Conservation (phyloP, 2,113 vertebrate genomes). For the Falcunculus frontatus region DNA sequence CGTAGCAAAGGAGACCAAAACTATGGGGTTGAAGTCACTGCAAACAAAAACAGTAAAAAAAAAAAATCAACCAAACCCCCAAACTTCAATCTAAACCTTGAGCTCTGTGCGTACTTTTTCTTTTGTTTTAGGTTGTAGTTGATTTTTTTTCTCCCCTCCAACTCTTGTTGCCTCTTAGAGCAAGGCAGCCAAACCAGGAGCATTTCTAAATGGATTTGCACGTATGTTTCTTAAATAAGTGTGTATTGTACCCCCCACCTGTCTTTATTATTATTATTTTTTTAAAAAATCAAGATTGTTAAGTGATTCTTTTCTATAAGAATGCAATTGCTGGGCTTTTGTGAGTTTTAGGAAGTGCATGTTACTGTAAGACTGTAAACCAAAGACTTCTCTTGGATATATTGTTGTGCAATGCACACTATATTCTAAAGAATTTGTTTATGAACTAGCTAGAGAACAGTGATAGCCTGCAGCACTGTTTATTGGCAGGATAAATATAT, state of each 20-base stretch:
- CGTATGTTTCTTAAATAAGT: neutral
- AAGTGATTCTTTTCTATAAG: neutral
- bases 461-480: neutral
- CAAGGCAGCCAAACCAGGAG: neutral
- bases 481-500: neutral
- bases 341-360: neutral
- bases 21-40: no score
- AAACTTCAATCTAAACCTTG: neutral
- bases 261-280: no score
- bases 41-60: neutral
- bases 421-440: neutral
- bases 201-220: neutral
- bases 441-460: neutral
- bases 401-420: neutral
- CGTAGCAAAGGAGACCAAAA: neutral
- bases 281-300: neutral
- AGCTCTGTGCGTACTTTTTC: neutral
- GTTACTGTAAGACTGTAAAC: neutral
- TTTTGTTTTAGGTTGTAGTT: neutral
- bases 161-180: neutral
- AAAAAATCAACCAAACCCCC: neutral
- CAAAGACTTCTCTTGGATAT: neutral
- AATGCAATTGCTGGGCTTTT: neutral
- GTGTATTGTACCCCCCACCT: accelerated
- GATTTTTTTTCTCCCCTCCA: neutral